phyloP scores from a whole-genome alignment of 2,888 invertebrate genomes.

The Tenthredo amoena region DNA sequence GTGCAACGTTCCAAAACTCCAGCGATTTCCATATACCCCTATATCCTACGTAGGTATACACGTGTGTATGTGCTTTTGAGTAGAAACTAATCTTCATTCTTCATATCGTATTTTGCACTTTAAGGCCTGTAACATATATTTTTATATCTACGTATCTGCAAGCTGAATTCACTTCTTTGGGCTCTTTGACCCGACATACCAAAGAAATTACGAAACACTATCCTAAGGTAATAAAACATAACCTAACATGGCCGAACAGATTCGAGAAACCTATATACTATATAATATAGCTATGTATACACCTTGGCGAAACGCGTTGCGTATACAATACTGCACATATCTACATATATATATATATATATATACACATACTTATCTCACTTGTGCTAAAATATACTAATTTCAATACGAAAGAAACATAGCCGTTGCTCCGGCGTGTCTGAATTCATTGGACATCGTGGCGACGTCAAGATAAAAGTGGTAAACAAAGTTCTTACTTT shows the following conservation, averaged over 20 bases:
- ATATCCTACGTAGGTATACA: too few relatives aligned
- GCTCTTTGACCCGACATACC: background rate
- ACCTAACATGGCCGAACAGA: background rate
- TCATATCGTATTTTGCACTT: background rate
- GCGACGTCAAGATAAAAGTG: background rate
- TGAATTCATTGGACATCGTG: background rate
- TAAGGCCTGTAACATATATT: background rate
- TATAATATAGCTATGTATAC: background rate
- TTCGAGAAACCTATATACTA: constrained; percentile 2
- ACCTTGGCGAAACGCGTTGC: background rate
- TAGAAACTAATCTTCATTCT: background rate
- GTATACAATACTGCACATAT: background rate
- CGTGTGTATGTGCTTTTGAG: background rate
- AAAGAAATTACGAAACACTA: background rate
- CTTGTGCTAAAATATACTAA: background rate
- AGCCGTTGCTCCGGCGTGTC: background rate
- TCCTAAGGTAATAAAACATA: background rate
- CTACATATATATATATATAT: too few relatives aligned
- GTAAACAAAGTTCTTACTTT: background rate
- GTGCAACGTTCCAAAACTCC: background rate
- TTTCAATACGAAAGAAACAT: background rate
- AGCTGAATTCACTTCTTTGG: background rate
- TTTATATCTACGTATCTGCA: background rate
- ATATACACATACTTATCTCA: background rate
- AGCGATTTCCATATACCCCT: too few relatives aligned